Base-by-base conservation (phyloP, 2,113 vertebrate species). In the Hemiprocne comata region DNA sequence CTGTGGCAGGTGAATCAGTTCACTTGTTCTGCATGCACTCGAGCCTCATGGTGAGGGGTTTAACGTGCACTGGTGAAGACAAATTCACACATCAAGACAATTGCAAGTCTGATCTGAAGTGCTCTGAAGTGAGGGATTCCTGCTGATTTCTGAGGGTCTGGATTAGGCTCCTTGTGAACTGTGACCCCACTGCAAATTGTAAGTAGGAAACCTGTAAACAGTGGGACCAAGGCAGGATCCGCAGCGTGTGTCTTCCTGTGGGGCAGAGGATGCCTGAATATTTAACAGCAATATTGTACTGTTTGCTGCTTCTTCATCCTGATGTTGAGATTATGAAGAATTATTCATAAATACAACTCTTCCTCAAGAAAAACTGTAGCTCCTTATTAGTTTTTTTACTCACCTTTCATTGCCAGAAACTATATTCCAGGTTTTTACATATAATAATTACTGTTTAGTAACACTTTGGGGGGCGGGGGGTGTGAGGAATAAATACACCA, bases 21-120 rank as follows among this genome's bases (percentile, higher is more conserved):
- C 25, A 33, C 33, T 44, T 4, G 2, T n/a, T 38, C 48, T 69
- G 42, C 20, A 5, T 0, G 0, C 0, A 0, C 42, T 34, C 0
- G 0, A 25, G 53, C 31, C 38, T 61, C 3, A 0, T 0, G 0
- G 26, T 10, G 71, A 7, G 13, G 64, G 53, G 14, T 24, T 58
- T 75, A 11, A 18, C 0, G 2, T 34, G 42, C 10, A 3, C 14
- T 1, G 3, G 44, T 25, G 36, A 73, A 89, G 73, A 78, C 77
- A 21, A 40, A 54, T 66, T 65, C 11, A 5, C 21, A 2, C 1
- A 2, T 85, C 46, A 61, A 10, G 62, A 92, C 46, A 95, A 6
- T 13, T 14, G 3, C 7, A 44, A 25, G 11, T 13, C 26, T 86
- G 61, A 75, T 38, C 33, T 53, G 66, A 91, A 87, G 9, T 10